Evolutionary conservation across 1,140 invertebrate species (phyloP), one percentile per base, ranked within the genome.

Genomic region (Lordiphosa mommai): DNA sequence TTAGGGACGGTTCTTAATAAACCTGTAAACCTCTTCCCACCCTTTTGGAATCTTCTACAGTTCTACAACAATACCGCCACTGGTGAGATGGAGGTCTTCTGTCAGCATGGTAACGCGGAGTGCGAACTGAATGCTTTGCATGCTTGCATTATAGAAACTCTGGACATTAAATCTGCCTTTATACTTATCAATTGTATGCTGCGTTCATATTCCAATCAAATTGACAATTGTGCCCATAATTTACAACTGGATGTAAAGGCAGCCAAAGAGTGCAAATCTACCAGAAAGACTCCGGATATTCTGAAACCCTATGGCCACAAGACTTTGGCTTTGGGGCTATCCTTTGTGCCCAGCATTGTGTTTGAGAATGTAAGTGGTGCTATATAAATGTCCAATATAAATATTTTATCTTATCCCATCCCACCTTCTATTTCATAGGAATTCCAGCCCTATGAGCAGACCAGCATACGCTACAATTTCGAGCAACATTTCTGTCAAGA

Each of bases 81-180:
- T 0, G 55, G 58, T 0, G 36, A 57, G 20, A 33, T 60, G 20
- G 8, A 80, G 20, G 61, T 88, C 0, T 72, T 38, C 9, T 88
- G 87, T 16, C 87, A 88, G 40, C 87, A 88, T 13, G 76, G 77
- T 0, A 20, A 36, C 0, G 34, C 33, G 0, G 87, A 88, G 38
- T 88, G 87, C 43, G 82, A 88, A 14, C 47, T 88, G 4, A 88
- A 88, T 79, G 87, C 82, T 0, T 29, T 88, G 2, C 87, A 88
- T 16, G 85, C 69, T 27, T 88, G 87, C 8, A 58, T 88, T 20
- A 40, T 88, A 4, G 87, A 88, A 38, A 52, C 69, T 9, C 20
- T 70, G 27, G 55, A 55, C 1, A 30, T 64, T 6, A 10, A 46
- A 4, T 27, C 64, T 1, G 71, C 86, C 8, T 76, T 88, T 13